These are phyloP conservation scores for Phoxinus dragarum DNA, from an alignment of 2,797 vertebrate species.

Conservation along the genomic window DNA sequence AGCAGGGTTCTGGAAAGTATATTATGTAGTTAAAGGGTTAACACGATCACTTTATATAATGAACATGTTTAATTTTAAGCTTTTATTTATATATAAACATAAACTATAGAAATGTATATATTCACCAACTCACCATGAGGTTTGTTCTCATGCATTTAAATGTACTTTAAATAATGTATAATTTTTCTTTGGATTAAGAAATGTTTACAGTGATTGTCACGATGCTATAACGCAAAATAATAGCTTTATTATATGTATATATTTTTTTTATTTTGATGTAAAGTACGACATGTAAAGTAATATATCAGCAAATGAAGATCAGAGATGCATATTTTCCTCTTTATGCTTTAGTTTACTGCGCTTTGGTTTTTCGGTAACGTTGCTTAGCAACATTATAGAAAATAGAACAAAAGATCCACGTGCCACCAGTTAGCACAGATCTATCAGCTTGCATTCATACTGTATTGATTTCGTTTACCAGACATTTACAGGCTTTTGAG, in stretches of 20 bases:
- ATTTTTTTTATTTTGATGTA: background rate
- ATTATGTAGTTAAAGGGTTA: background rate
- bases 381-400: background rate
- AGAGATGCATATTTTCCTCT: background rate
- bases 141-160: background rate
- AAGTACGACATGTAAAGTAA: background rate
- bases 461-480: constrained; percentile 34
- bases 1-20: background rate
- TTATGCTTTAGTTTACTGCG: background rate
- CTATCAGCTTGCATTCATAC: constrained; percentile 11
- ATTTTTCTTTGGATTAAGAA: background rate
- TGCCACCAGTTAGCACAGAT: background rate
- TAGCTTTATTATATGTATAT: background rate
- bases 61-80: background rate
- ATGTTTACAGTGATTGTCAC: background rate
- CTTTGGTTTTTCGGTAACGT: background rate
- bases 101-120: no score
- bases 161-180: background rate
- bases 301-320: background rate
- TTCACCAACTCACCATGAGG: background rate
- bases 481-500: constrained; percentile 46
- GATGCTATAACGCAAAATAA: background rate
- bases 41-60: background rate
- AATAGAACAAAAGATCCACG: constrained; percentile 4
- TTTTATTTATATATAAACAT: background rate